Evolutionary conservation across 2,797 vertebrate species (phyloP).

Genomic region (Cossypha heuglini): DNA sequence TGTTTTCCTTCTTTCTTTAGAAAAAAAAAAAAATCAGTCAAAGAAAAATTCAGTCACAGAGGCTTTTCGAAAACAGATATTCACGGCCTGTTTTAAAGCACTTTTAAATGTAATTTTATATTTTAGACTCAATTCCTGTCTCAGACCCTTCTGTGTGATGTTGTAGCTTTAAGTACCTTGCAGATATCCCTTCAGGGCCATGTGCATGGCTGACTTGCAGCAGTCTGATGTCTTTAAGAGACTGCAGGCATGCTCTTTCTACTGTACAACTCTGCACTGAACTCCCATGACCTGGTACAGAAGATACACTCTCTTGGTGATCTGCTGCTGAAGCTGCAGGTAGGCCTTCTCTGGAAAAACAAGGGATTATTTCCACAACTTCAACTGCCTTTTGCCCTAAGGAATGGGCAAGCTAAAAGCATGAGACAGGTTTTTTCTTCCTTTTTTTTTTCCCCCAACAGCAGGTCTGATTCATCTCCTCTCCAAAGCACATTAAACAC

Average conservation of each 20-base stretch:
- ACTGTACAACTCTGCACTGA: slow-evolving; percentile 54
- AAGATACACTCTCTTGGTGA: slow-evolving; percentile 55
- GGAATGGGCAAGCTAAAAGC: slow-evolving; percentile 60
- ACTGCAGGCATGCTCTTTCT: slow-evolving; percentile 59
- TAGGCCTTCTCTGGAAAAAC: slow-evolving; percentile 63
- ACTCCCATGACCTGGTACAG: slow-evolving; percentile 67
- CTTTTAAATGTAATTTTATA: neutral
- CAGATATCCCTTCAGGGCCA: slow-evolving; percentile 56
- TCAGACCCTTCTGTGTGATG: neutral
- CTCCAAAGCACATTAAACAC: slow-evolving; percentile 47
- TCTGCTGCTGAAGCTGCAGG: slow-evolving; percentile 48
- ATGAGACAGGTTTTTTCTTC: slow-evolving; percentile 24
- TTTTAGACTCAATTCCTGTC: neutral
- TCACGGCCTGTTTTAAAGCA: neutral
- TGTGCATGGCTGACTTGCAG: slow-evolving; percentile 51
- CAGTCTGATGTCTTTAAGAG: slow-evolving; percentile 62
- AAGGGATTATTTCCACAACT: slow-evolving; percentile 59
- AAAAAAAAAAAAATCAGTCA: neutral
- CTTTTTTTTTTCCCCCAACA: neutral
- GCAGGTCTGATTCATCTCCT: slow-evolving; percentile 53
- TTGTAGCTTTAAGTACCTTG: slow-evolving; percentile 20
- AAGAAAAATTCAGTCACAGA: neutral
- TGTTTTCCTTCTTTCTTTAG: neutral
- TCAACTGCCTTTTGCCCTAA: slow-evolving; percentile 50
- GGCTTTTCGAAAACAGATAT: neutral